Base-by-base conservation (phyloP, 2,797 vertebrate species). In the Falco rusticolus region DNA sequence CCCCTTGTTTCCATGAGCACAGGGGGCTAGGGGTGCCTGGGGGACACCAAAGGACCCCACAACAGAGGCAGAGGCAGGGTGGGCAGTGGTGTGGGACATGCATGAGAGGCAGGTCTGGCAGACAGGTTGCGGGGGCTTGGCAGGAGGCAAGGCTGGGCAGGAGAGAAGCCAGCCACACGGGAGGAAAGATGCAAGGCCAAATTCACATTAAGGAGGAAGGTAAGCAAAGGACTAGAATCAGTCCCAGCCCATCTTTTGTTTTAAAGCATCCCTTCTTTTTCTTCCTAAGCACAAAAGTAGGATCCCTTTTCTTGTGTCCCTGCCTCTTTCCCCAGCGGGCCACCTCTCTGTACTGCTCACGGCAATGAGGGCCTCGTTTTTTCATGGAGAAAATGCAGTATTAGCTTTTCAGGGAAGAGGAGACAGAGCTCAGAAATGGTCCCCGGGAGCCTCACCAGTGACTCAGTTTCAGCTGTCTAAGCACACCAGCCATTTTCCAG, bases 401-500 rank as follows among this genome's bases (percentile, higher is more conserved):
- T 51, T 94, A 71, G 61, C 48, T 71, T 92, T 93, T 47, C 57
- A 83, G 56, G 34, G 31, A 15, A 85, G 51, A 84, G 33, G 50
- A 91, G 39, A 10, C 17, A 37, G 45, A 37, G 71, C 79, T 87
- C 64, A 71, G 86, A 80, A 90, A 51, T 87, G 48, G 57, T 68
- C 93, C 91, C 64, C 91, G 78, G 68, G 78, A 96, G 94, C 75
- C 72, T 81, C 84, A 87, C 45, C 77, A 54, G 68, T 85, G 65
- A 74, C 84, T 90, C 64, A 13, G 60, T 94, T 94, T 94, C 70
- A 84, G 77, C 53, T 86, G 61, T 59, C 76, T 84, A 45, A 82
- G 86, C 41, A 77, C 41, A 92, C 70, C 64, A 74, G 3, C 60
- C 34, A 1, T 57, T 90, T 60, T 92, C 68, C 56, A 69, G 26